Evolutionary conservation across 2,113 vertebrate species (phyloP), one percentile per base, ranked within the genome.

Genomic region (Trinectes maculatus): DNA sequence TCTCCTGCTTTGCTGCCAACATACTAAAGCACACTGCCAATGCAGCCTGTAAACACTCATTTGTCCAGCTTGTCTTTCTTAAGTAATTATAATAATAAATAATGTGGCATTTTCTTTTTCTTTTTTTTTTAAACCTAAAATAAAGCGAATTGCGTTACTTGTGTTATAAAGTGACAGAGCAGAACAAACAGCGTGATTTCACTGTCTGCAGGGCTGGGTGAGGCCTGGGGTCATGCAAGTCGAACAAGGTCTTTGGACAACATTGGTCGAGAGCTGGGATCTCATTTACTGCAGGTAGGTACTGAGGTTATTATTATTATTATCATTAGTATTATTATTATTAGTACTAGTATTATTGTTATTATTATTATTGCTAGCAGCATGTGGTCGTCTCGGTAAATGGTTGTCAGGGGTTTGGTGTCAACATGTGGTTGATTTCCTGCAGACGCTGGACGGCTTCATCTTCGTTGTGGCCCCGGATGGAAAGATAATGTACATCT

Each of bases 401-500:
- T n/a, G n/a, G n/a, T n/a, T n/a, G n/a, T n/a, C n/a, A n/a, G n/a
- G n/a, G n/a, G n/a, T n/a, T n/a, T n/a, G n/a, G 3, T 19, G 46
- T 12, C 7, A 3, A 6, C 1, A 2, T 76, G 1, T 54, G 1
- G 4, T 75, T 44, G 82, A 47, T 77, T 55, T 82, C n/a, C n/a
- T n/a, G 5, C 84, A 98, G 96, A 98, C 96, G 0, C 67, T 98
- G 87, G 96, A 98, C 47, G 96, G 96, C 62, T 98, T 98, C 87
- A 98, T 98, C 87, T 98, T 98, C 49, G 96, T 98, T 6, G 96
- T 98, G 85, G 96, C 96, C 57, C 96, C 96, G 0, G 96, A 98
- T 79, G 96, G 96, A 68, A 98, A 98, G 91, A 98, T 98, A 71
- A 98, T 98, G 96, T 98, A 98, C 90, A 98, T 98, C 77, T 98